phyloP scores from a whole-genome alignment of 1,140 invertebrate genomes.

The Triops cancriformis region DNA sequence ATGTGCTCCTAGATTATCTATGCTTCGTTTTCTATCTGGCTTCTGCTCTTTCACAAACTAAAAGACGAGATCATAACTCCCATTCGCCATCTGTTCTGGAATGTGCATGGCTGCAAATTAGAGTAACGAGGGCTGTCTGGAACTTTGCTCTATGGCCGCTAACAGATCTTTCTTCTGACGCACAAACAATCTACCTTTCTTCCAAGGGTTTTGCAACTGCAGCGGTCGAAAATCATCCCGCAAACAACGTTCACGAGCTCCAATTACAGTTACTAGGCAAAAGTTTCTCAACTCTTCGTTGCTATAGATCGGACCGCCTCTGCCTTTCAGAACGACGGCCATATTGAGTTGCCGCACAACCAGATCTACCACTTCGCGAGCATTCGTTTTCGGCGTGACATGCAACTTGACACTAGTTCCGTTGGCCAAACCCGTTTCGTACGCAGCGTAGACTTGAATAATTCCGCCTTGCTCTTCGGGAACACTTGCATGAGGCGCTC shows the following conservation, averaged over 20 bases:
- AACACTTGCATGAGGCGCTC: not conserved
- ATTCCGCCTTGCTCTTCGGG: constrained; percentile 33
- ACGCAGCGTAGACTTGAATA: constrained; percentile 78
- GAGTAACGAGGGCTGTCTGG: constrained; percentile 37
- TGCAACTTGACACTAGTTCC: constrained; percentile 88
- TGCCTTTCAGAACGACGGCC: constrained; percentile 75
- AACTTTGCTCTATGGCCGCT: constrained; percentile 68
- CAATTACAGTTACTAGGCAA: constrained; percentile 88
- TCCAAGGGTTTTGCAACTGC: constrained; percentile 89
- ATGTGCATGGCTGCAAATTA: constrained; percentile 24
- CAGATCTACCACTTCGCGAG: constrained; percentile 84
- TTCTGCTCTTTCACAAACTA: not conserved
- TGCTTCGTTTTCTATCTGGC: not conserved
- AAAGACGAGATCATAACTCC: not conserved
- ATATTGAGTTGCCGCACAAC: constrained; percentile 91
- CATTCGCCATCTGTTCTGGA: not conserved
- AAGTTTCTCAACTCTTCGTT: constrained; percentile 58
- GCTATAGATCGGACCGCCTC: constrained; percentile 73
- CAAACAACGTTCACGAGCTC: constrained; percentile 79
- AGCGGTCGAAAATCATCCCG: constrained; percentile 87
- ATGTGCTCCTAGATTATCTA: not conserved
- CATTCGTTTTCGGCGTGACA: constrained; percentile 79
- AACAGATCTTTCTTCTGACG: constrained; percentile 77
- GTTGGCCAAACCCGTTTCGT: constrained; percentile 81
- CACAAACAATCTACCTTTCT: constrained; percentile 82